Evolutionary conservation across 2,113 vertebrate species (phyloP), one percentile per base, ranked within the genome.

Genomic region (Dolichotis patagonum): DNA sequence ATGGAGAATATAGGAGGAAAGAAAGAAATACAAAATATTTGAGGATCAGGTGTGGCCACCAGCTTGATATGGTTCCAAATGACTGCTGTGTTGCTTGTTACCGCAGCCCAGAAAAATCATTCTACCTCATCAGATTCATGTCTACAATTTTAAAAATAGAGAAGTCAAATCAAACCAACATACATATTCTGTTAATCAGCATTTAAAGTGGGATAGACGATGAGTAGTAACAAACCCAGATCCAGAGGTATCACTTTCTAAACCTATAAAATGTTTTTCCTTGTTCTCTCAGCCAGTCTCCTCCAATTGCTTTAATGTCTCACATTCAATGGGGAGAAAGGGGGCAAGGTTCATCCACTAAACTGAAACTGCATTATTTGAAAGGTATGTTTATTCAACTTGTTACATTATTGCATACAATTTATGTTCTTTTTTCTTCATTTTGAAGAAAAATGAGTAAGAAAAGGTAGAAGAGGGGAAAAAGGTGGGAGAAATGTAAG

Each of bases 371-470:
- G 30, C 0, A 16, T 49, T 52, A 87, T 7, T 10, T n/a, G 12
- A 77, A 78, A 24, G 28, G 80, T 30, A 28, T 54, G 78, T 90
- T 90, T 19, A 67, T 16, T 54, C 54, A 49, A 86, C 92, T 75
- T 67, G 60, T 38, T 52, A 85, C 83, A 84, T 43, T 91, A 87
- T 2, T 58, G 1, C 0, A 43, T 73, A 69, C 43, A 93, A 52
- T 86, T 85, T 75, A 90, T 73, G 35, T 75, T 80, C 38, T 41
- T 5, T 85, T 87, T 86, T 85, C 26, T 85, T 90, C 49, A 71
- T 88, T 92, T 93, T 52, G 83, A 83, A 75, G 58, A 90, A 88
- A 95, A 67, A 43, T 28, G 35, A 96, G 30, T 82, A 86, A 83
- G 49, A 83, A 96, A 93, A 84, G 26, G 41, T 73, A 32, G 38